phyloP scores from a whole-genome alignment of 2,888 invertebrate species.

The Anarsia innoxiella region DNA sequence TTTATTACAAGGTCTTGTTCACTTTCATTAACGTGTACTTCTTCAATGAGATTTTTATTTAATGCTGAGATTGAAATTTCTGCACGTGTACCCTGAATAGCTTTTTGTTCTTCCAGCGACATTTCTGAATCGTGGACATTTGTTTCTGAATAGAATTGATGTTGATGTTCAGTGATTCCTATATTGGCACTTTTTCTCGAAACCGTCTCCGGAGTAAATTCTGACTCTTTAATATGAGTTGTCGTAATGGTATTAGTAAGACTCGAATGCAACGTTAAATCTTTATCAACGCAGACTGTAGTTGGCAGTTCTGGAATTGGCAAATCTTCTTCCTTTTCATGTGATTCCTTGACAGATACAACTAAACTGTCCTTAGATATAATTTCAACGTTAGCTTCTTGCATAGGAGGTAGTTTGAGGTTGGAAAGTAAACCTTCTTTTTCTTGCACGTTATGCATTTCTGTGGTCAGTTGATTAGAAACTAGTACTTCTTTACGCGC shows the following conservation, averaged over 20 bases:
- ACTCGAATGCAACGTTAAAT: slow-evolving; percentile 60
- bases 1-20: slow-evolving; percentile 73
- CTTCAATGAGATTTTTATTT: slow-evolving; percentile 74
- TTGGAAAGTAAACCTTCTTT: slow-evolving; percentile 78
- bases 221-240: slow-evolving; percentile 78
- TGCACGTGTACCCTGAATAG: slow-evolving; percentile 56
- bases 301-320: slow-evolving; percentile 39
- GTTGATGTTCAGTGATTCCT: slow-evolving; percentile 76
- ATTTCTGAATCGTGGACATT: slow-evolving; percentile 76
- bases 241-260: slow-evolving; percentile 78
- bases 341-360: slow-evolving; percentile 68
- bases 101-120: slow-evolving; percentile 55
- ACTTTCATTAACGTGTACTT: slow-evolving; percentile 79
- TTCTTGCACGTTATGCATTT: slow-evolving; percentile 80
- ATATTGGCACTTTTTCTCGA: slow-evolving; percentile 74
- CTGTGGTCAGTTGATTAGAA: slow-evolving; percentile 79
- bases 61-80: slow-evolving; percentile 68
- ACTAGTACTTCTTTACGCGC: slow-evolving; percentile 79
- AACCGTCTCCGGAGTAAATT: slow-evolving; percentile 61
- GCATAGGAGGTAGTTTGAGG: slow-evolving; percentile 74
- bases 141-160: slow-evolving; percentile 75
- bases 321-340: slow-evolving; percentile 80
- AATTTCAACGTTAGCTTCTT: slow-evolving; percentile 77
- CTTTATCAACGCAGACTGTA: slow-evolving; percentile 42
- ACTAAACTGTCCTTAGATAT: slow-evolving; percentile 77